Percentiles rank a stretch among this genome's conserved stretches.
Conservation (phyloP, 2,113 vertebrate genomes). For the Passer domesticus region DNA sequence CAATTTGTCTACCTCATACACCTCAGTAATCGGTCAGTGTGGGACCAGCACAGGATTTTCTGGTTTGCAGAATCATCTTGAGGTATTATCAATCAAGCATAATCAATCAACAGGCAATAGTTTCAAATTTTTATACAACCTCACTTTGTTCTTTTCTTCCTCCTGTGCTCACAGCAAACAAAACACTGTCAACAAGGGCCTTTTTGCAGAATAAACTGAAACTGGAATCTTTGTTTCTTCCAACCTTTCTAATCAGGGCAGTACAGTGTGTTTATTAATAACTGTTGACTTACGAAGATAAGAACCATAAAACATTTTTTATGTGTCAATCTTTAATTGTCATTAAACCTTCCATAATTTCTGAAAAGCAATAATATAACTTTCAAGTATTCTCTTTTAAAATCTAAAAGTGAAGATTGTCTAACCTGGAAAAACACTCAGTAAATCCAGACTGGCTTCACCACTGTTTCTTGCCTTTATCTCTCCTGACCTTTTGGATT, state of each 20-base stretch:
- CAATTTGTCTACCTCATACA: neutral
- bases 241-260: neutral
- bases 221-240: neutral
- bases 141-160: conserved; percentile 18
- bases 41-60: neutral
- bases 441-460: neutral
- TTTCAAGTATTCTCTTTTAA: neutral
- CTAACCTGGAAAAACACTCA: neutral
- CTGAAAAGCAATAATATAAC: neutral
- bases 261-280: neutral
- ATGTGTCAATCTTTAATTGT: neutral
- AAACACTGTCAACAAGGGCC: neutral
- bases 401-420: neutral
- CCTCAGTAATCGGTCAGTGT: neutral
- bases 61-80: conserved; percentile 11
- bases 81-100: neutral
- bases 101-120: conserved; percentile 8
- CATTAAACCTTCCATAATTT: neutral
- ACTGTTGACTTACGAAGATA: neutral
- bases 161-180: neutral
- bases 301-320: neutral
- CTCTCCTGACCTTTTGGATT: neutral
- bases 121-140: neutral
- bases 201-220: neutral
- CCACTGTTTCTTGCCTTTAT: neutral